phyloP scores from a whole-genome alignment of 2,888 invertebrate genomes.

The Protophormia terraenovae region DNA sequence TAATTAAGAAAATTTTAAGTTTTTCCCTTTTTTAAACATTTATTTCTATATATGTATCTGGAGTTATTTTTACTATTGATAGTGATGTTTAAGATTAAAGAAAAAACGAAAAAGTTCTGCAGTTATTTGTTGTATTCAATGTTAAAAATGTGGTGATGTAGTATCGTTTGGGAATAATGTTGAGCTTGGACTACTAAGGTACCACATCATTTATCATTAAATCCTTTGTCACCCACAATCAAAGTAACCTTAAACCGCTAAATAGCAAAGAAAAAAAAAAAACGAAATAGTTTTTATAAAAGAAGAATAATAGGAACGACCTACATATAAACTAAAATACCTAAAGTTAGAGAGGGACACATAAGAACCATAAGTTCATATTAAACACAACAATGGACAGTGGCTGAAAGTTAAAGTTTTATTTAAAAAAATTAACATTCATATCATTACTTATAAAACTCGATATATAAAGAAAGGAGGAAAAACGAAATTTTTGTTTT shows the following conservation, averaged over 20 bases:
- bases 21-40: background rate
- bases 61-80: too few relatives aligned
- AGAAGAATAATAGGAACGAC: constrained; percentile 24
- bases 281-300: background rate
- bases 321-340: constrained; percentile 7
- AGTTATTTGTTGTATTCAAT: constrained; percentile 26
- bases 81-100: background rate
- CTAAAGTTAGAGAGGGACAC: background rate
- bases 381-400: background rate
- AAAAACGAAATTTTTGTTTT: too few relatives aligned
- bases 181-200: background rate
- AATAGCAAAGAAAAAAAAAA: background rate
- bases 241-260: constrained; percentile 56
- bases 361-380: background rate
- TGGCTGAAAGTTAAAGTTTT: background rate
- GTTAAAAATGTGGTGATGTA: constrained; percentile 1
- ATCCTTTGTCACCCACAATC: constrained; percentile 55
- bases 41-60: background rate
- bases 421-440: too few relatives aligned
- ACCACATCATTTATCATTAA: constrained; percentile 50
- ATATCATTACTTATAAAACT: too few relatives aligned
- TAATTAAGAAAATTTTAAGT: constrained; percentile 43
- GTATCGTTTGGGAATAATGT: background rate
- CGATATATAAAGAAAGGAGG: too few relatives aligned
- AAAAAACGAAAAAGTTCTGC: background rate